These are phyloP conservation scores for Neelides sp. DNA, from an alignment of 1,140 invertebrate species.

Conservation along the genomic window DNA sequence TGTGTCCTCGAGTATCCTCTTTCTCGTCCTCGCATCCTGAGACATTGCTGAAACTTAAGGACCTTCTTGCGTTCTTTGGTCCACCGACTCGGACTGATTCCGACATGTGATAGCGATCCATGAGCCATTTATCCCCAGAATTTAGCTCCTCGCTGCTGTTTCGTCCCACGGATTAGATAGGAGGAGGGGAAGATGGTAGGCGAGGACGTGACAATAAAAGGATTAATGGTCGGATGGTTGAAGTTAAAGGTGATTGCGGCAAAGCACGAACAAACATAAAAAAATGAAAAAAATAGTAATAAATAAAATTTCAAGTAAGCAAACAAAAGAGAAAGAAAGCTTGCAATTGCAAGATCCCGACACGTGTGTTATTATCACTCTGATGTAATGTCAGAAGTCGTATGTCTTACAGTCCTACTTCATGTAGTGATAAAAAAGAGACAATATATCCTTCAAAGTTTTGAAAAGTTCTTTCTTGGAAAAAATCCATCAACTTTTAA, in stretches of 20 bases:
- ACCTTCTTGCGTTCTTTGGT: slow-evolving; percentile 9
- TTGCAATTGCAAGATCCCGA: neutral
- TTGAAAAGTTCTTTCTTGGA: too few relatives aligned
- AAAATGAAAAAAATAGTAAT: slow-evolving; percentile 29
- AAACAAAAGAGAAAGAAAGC: slow-evolving; percentile 19
- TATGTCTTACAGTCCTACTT: too few relatives aligned
- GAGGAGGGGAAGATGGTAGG: neutral
- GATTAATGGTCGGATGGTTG: too few relatives aligned
- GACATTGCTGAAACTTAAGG: slow-evolving; percentile 21
- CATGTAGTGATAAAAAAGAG: too few relatives aligned
- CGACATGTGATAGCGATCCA: slow-evolving; percentile 28
- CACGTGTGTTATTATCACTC: too few relatives aligned
- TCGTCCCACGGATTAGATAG: neutral
- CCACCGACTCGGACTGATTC: slow-evolving; percentile 19
- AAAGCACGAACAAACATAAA: slow-evolving; percentile 31
- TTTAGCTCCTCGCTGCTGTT: slow-evolving; percentile 14
- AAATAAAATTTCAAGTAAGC: slow-evolving; percentile 23
- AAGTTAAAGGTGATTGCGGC: too few relatives aligned
- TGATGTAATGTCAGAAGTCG: too few relatives aligned
- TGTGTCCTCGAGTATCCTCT: neutral
- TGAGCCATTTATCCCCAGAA: slow-evolving; percentile 26
- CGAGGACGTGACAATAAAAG: too few relatives aligned
- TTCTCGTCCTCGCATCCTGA: slow-evolving; percentile 10
- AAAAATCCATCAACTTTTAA: too few relatives aligned
- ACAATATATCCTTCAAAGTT: too few relatives aligned